phyloP scores from a whole-genome alignment of 2,888 invertebrate genomes.

The Torymus aiolomorphi region DNA sequence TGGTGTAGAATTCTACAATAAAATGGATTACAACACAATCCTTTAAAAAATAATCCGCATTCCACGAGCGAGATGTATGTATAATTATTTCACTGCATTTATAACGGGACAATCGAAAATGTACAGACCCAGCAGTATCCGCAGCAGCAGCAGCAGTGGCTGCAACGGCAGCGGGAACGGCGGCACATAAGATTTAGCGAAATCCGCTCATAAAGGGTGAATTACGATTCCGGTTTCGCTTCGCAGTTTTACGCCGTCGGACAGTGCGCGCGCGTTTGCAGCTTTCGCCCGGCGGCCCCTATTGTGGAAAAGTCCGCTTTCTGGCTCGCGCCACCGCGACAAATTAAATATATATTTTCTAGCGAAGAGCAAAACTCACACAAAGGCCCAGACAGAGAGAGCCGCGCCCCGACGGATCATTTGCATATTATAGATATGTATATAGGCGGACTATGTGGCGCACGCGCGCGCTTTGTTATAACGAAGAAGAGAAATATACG shows the following conservation, averaged over 20 bases:
- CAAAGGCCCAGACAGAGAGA: too few species aligned
- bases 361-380: constrained; percentile 18
- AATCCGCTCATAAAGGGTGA: constrained; percentile 70
- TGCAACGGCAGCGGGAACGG: too few species aligned
- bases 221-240: constrained; percentile 69
- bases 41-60: neutral
- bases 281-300: too few species aligned
- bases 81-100: constrained; percentile 40
- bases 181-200: constrained; percentile 64
- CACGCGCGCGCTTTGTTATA: constrained; percentile 7
- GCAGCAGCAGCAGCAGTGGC: too few species aligned
- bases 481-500: constrained; percentile 1
- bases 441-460: neutral
- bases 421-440: neutral
- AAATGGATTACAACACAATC: constrained; percentile 8
- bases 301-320: constrained; percentile 45
- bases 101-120: constrained; percentile 23
- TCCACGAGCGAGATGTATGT: neutral
- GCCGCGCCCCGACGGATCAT: too few species aligned
- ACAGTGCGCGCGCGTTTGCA: constrained; percentile 40
- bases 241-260: constrained; percentile 62
- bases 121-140: constrained; percentile 55
- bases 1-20: neutral
- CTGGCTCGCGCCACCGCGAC: constrained; percentile 41
- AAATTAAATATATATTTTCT: constrained; percentile 49